A percentile compares a stretch with the other conserved stretches of the same genome.
Conservation (phyloP, 2,113 vertebrate species). For the Dasyurus viverrinus region DNA sequence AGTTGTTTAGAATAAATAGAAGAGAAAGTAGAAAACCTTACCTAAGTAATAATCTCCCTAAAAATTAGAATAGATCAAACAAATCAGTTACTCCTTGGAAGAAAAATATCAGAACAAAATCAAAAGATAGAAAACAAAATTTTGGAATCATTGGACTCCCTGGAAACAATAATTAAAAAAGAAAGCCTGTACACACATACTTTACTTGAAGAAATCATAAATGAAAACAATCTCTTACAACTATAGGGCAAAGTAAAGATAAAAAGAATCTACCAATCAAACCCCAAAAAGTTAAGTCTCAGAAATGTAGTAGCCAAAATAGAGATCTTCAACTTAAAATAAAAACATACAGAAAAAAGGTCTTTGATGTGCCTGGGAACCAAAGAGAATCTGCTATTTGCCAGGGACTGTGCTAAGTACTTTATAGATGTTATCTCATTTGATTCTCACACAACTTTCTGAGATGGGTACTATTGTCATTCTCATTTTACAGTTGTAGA, state of each 20-base stretch:
- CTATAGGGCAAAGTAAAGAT: neutral
- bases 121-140: neutral
- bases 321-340: neutral
- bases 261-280: neutral
- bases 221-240: neutral
- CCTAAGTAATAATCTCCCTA: neutral
- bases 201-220: neutral
- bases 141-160: neutral
- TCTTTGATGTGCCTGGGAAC: neutral
- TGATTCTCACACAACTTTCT: conserved; percentile 50
- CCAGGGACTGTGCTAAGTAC: conserved; percentile 29
- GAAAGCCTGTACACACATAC: neutral
- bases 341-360: neutral
- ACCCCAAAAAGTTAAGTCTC: neutral
- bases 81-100: neutral
- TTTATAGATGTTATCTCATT: conserved; percentile 49
- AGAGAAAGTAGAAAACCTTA: neutral
- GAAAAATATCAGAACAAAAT: neutral
- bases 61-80: neutral
- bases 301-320: neutral
- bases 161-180: neutral
- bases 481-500: conserved; percentile 38
- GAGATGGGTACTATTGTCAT: conserved; percentile 62
- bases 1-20: neutral
- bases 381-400: conserved; percentile 2